A percentile compares a stretch with the other conserved stretches of the same genome.
Conservation (phyloP, 2,888 invertebrate genomes). For the Aquatica leii region DNA sequence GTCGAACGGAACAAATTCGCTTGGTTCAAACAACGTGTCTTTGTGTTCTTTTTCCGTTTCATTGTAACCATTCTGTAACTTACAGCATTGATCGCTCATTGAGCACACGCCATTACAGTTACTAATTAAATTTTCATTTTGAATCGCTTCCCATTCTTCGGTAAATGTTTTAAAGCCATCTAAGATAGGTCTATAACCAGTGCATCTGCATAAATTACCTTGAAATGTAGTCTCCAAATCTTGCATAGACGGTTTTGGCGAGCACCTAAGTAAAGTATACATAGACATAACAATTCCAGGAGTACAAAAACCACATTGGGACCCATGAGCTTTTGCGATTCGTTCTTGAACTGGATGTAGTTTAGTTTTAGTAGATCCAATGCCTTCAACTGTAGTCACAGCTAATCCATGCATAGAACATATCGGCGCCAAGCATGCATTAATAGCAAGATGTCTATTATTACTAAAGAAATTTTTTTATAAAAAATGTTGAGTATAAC, state of each 20-base stretch:
- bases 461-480: constrained; percentile 17
- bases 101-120: constrained; percentile 58
- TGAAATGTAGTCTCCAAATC: constrained; percentile 84
- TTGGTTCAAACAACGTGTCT: constrained; percentile 65
- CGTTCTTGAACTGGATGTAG: constrained; percentile 89
- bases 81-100: constrained; percentile 76
- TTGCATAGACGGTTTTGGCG: constrained; percentile 74
- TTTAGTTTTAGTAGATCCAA: constrained; percentile 80
- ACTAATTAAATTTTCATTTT: constrained; percentile 46
- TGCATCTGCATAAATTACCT: constrained; percentile 89
- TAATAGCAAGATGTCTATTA: constrained; percentile 79
- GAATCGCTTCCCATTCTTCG: constrained; percentile 69
- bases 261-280: constrained; percentile 84
- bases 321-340: constrained; percentile 89
- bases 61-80: constrained; percentile 47
- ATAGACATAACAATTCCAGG: constrained; percentile 98
- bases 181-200: constrained; percentile 92
- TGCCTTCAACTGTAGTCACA: constrained; percentile 93
- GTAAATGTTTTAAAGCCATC: constrained; percentile 89
- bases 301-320: constrained; percentile 86
- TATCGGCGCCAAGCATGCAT: constrained; percentile 91
- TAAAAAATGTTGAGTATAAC: no score
- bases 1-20: constrained; percentile 77
- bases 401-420: constrained; percentile 88
- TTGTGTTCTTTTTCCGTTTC: constrained; percentile 29